Conservation (phyloP, 1,140 invertebrate genomes). For the Drosophila ananassae region DNA sequence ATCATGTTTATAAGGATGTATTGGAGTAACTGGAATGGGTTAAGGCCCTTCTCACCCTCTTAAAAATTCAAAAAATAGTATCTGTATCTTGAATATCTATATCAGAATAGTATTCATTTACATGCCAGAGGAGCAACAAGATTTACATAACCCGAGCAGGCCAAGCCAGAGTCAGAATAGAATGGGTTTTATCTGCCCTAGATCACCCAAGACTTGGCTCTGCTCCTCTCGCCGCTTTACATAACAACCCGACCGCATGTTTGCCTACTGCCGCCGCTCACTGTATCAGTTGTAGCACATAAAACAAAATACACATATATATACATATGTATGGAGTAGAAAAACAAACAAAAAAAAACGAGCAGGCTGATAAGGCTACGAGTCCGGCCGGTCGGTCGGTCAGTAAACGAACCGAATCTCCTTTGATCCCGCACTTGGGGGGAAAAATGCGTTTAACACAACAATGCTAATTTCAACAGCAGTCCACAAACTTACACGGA, state of each 20-base stretch:
- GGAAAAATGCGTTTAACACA: slow-evolving; percentile 26
- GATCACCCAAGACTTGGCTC: not conserved
- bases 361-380: slow-evolving; percentile 56
- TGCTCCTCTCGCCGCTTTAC: slow-evolving; percentile 35
- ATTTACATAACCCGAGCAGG: not conserved
- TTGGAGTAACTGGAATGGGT: not conserved
- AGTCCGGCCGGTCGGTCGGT: slow-evolving; percentile 10
- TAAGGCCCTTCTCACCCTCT: not conserved
- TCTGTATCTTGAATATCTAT: not conserved
- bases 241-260: slow-evolving; percentile 48
- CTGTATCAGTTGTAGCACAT: not conserved
- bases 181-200: not conserved
- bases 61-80: not conserved
- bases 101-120: not conserved
- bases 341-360: slow-evolving; percentile 61
- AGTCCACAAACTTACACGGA: slow-evolving; percentile 47
- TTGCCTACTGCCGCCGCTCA: slow-evolving; percentile 24
- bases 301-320: not conserved
- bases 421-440: slow-evolving; percentile 13
- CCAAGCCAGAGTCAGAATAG: not conserved
- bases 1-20: too few species aligned
- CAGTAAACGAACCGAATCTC: slow-evolving; percentile 15
- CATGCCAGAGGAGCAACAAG: not conserved
- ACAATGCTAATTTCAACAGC: slow-evolving; percentile 52
- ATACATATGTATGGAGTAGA: slow-evolving; percentile 18